Conservation (phyloP, 1,140 invertebrate genomes). For the Microvelia longipes region DNA sequence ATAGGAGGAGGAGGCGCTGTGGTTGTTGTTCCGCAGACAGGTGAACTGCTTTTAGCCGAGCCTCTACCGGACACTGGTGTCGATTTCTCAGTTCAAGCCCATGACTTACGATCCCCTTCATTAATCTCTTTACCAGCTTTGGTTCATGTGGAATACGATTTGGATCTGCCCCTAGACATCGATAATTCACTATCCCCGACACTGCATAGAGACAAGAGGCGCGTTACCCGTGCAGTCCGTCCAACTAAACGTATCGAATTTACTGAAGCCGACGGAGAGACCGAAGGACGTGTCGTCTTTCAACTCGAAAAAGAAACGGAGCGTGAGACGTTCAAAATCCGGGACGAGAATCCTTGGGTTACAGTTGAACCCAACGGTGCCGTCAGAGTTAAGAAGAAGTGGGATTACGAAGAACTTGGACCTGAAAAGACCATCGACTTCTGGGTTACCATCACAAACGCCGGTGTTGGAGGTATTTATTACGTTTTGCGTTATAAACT, state of each 20-base stretch:
- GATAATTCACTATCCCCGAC: slow-evolving; percentile 33
- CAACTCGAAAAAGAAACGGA: slow-evolving; percentile 82
- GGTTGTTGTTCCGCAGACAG: slow-evolving; percentile 80
- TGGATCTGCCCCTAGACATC: slow-evolving; percentile 31
- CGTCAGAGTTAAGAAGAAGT: slow-evolving; percentile 85
- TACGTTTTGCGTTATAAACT: background rate
- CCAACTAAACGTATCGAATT: slow-evolving; percentile 86
- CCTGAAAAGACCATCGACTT: slow-evolving; percentile 91
- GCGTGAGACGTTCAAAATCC: slow-evolving; percentile 80
- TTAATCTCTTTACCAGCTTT: slow-evolving; percentile 51
- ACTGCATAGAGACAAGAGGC: slow-evolving; percentile 51
- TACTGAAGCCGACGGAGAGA: slow-evolving; percentile 75
- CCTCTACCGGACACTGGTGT: slow-evolving; percentile 48
- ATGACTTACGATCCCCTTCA: slow-evolving; percentile 54
- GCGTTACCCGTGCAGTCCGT: slow-evolving; percentile 70
- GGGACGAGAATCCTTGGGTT: slow-evolving; percentile 86
- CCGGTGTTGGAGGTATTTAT: slow-evolving; percentile 60
- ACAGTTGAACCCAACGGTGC: slow-evolving; percentile 79
- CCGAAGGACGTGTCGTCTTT: slow-evolving; percentile 73
- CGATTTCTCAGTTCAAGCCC: slow-evolving; percentile 57
- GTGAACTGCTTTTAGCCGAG: slow-evolving; percentile 64
- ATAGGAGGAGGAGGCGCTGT: slow-evolving; percentile 58
- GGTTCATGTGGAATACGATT: slow-evolving; percentile 58
- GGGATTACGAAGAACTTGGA: slow-evolving; percentile 90
- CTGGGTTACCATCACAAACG: slow-evolving; percentile 85